A percentile compares a stretch with the other conserved stretches of the same genome.
These are phyloP conservation scores for Teleogryllus oceanicus DNA, from an alignment of 2,888 invertebrate genomes.

Conservation along the genomic window DNA sequence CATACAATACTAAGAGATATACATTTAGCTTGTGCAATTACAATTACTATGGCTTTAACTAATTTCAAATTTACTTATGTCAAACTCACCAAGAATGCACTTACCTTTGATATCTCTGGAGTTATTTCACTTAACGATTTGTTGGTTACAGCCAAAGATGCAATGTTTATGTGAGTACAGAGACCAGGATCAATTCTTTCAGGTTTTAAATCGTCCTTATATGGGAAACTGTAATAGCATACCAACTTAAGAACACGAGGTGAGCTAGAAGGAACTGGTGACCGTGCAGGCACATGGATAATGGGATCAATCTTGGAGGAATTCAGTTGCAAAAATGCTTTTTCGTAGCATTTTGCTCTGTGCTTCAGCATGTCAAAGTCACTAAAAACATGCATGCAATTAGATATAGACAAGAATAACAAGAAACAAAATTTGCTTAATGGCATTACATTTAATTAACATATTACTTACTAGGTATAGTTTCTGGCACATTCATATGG, in stretches of 20 bases:
- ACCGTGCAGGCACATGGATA: not conserved
- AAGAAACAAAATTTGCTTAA: too few relatives aligned
- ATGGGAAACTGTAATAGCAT: conserved; percentile 68
- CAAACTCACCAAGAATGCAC: not conserved
- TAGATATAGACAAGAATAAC: too few relatives aligned
- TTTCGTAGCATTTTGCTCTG: conserved; percentile 24
- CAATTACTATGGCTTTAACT: too few relatives aligned
- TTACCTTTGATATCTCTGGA: conserved; percentile 35
- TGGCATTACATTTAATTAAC: too few relatives aligned
- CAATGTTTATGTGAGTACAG: conserved; percentile 81
- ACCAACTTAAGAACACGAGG: conserved; percentile 47
- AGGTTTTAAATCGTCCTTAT: conserved; percentile 51
- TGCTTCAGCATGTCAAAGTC: conserved; percentile 3
- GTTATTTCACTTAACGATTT: conserved; percentile 55
- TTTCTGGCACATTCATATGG: not conserved
- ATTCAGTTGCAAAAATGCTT: conserved; percentile 24
- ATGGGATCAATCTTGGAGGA: conserved; percentile 21
- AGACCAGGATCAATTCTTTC: conserved; percentile 63
- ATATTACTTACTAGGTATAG: not conserved
- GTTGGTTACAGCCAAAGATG: conserved; percentile 64
- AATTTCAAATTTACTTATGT: too few relatives aligned
- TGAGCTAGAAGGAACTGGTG: not conserved
- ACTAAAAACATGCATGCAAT: not conserved
- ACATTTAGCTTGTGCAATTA: too few relatives aligned
- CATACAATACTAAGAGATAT: too few relatives aligned